Percentiles rank a stretch among this genome's conserved stretches.
Conservation (phyloP, 2,113 vertebrate genomes). For the Clupea harengus region DNA sequence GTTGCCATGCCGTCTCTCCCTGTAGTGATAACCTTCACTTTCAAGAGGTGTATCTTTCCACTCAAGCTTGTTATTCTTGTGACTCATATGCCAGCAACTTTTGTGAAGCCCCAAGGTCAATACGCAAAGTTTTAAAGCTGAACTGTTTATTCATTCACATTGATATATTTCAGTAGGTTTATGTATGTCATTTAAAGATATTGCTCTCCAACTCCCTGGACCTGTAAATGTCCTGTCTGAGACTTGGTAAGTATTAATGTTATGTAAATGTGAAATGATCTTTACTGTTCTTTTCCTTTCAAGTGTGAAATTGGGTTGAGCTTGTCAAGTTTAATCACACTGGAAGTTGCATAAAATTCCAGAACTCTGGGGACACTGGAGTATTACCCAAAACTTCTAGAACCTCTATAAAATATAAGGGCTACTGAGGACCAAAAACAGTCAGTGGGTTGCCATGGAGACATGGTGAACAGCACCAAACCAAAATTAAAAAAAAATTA, state of each 20-base stretch:
- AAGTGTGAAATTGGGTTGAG: slow-evolving; percentile 4
- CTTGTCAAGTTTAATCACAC: background rate
- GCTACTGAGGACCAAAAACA: background rate
- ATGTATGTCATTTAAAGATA: background rate
- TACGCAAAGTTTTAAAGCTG: background rate
- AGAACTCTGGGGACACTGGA: background rate
- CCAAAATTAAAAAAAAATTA: background rate
- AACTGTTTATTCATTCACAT: background rate
- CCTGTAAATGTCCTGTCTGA: background rate
- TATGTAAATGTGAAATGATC: background rate
- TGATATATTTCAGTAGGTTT: background rate
- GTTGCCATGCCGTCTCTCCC: background rate
- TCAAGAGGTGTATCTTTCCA: background rate
- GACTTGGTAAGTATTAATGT: background rate
- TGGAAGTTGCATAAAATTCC: background rate
- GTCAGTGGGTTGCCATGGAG: background rate
- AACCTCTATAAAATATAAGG: background rate
- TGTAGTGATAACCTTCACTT: slow-evolving; percentile 6
- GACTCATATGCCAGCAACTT: background rate
- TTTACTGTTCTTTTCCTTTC: background rate
- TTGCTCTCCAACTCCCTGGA: background rate
- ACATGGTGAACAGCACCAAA: background rate
- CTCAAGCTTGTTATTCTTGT: background rate
- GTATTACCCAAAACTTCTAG: background rate
- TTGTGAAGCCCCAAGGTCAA: background rate